Conservation (phyloP, 2,797 vertebrate genomes). For the Acridotheres tristis region DNA sequence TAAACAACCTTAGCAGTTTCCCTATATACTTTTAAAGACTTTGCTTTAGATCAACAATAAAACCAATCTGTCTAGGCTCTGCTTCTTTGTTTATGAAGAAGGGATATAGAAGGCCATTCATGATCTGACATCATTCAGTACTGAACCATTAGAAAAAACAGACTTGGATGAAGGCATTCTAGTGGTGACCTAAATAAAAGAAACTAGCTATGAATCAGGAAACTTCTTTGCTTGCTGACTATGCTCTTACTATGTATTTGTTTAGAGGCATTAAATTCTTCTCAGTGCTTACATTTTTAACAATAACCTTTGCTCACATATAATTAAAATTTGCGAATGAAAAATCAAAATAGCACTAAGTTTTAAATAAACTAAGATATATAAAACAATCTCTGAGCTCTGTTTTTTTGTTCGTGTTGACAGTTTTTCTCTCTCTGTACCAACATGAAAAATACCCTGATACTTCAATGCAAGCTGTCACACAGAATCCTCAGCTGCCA, state of each 20-base stretch:
- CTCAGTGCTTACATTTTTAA: background rate
- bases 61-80: background rate
- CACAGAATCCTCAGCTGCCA: conserved; percentile 32
- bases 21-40: background rate
- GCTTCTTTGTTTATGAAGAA: conserved; percentile 1
- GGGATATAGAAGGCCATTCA: conserved; percentile 37
- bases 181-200: conserved; percentile 41
- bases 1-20: background rate
- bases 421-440: conserved; percentile 45
- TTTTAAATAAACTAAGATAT: conserved; percentile 17
- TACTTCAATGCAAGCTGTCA: conserved; percentile 24
- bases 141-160: background rate
- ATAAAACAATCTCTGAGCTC: conserved; percentile 14
- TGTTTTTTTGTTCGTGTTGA: conserved; percentile 44
- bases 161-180: conserved; percentile 19
- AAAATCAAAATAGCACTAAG: conserved; percentile 20
- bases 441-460: conserved; percentile 29
- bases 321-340: conserved; percentile 40
- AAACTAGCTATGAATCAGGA: conserved; percentile 11
- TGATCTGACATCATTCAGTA: background rate
- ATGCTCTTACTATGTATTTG: background rate
- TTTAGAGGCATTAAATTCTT: conserved; percentile 9
- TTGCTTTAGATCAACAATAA: conserved; percentile 26
- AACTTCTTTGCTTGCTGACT: conserved; percentile 5
- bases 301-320: background rate